Evolutionary conservation across 2,888 invertebrate species (phyloP), one percentile per base, ranked within the genome.

Genomic region (Malachius bipustulatus): DNA sequence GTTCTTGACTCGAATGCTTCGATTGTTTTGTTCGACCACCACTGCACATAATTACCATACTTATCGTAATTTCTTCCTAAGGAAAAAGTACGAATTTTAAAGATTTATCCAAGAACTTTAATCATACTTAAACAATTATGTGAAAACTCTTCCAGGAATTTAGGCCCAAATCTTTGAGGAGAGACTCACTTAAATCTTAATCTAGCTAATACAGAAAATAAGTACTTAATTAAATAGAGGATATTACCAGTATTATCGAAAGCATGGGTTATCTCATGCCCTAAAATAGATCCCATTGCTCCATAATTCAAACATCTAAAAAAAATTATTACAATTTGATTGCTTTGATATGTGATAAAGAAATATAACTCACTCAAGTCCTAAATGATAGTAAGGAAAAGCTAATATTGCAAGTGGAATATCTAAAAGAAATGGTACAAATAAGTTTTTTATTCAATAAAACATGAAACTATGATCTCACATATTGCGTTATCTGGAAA

Each of bases 1-100:
- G 84, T 78, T 51, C 77, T 75, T 44, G 81, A 73, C 33, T 78
- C 71, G 57, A 87, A 94, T 12, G 76, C 75, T 9, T 67, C 62
- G 30, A 84, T 75, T 0, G 89, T 88, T 28, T 66, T 64, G 47
- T 83, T 79, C 2, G 77, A 76, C 91, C 91, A 93, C 91, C 91
- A 93, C 40, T 84, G 81, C n/a, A 79, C 63, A 50, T 84, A 67
- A 60, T 88, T 88, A 8, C 93, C 93, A 45, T 75, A 68, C 51
- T 79, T 80, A 56, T 93, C 89, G 51, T 81, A 90, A 52, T 82
- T 78, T 32, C 88, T 73, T 9, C 91, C 87, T 75, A 51, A 24
- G 26, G 19, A 27, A 26, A 36, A 29, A 37, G 24, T 36, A 29
- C 16, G 9, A 11, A 31, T 31, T 13, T 26, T 26, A 11, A 9